Conservation (phyloP, 2,113 vertebrate species). For the Phrynosoma platyrhinos region DNA sequence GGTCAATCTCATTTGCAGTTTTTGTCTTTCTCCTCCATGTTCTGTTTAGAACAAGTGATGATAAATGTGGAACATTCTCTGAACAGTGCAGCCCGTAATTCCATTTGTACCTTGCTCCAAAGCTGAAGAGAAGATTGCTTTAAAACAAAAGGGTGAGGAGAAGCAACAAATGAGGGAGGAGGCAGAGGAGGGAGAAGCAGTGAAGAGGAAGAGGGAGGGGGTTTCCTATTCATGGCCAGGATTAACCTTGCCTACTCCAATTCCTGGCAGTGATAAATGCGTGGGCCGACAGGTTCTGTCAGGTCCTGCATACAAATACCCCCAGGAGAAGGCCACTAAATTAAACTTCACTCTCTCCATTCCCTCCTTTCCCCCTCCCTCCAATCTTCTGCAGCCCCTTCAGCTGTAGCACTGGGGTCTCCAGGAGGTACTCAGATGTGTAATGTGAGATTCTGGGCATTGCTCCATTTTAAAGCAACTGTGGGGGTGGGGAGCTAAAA, state of each 20-base stretch:
- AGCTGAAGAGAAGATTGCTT: constrained; percentile 27
- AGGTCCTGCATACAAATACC: neutral
- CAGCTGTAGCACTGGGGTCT: fast-evolving
- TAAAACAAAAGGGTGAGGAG: constrained; percentile 34
- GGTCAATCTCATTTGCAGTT: neutral
- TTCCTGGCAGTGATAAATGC: fast-evolving
- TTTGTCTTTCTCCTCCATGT: neutral
- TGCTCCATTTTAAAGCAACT: fast-evolving
- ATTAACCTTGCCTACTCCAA: constrained; percentile 42
- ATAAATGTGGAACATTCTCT: neutral
- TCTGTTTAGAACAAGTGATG: neutral
- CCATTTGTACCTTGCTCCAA: constrained; percentile 9
- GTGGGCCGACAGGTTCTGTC: fast-evolving
- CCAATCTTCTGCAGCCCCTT: no score
- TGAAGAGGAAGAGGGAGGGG: no score
- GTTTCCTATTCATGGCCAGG: neutral
- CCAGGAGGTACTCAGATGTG: fast-evolving
- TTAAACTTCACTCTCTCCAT: neutral
- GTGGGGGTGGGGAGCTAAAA: fast-evolving
- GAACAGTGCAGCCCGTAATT: neutral
- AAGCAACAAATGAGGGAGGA: no score
- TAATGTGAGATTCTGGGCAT: neutral
- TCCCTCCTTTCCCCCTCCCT: no score
- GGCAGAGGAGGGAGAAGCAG: no score
- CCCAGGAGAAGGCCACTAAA: neutral